Conservation (phyloP, 2,113 vertebrate genomes). For the Orientallactaga bullata region DNA sequence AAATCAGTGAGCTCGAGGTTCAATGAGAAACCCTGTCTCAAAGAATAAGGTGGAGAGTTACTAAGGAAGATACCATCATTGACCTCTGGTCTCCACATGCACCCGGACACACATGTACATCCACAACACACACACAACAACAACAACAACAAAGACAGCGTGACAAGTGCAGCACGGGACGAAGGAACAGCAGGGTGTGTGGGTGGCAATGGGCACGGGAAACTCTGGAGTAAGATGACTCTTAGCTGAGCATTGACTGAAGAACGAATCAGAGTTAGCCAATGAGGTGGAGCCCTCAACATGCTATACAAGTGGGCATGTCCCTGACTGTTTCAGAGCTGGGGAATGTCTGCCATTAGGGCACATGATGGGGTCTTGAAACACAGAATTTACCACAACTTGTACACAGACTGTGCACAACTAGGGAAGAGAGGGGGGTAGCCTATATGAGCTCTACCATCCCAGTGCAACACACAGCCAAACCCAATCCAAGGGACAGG, state of each 20-base stretch:
- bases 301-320: rapidly evolving
- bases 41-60: no score
- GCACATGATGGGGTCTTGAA: not conserved
- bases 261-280: not conserved
- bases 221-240: not conserved
- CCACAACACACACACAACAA: no score
- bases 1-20: no score
- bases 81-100: no score
- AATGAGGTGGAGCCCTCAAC: not conserved
- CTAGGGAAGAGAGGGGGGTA: not conserved
- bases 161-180: not conserved
- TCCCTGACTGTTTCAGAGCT: not conserved
- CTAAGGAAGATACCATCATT: no score
- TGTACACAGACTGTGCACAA: not conserved
- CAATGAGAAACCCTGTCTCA: no score
- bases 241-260: not conserved
- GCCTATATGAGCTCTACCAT: not conserved
- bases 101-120: no score
- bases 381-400: not conserved
- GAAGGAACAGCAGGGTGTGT: not conserved
- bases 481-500: not conserved
- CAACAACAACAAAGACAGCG: not conserved
- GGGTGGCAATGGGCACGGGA: not conserved
- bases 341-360: not conserved
- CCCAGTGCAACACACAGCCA: not conserved